Evolutionary conservation across 2,888 invertebrate genomes (phyloP), one percentile per base, ranked within the genome.

Genomic region (Acheta domesticus): DNA sequence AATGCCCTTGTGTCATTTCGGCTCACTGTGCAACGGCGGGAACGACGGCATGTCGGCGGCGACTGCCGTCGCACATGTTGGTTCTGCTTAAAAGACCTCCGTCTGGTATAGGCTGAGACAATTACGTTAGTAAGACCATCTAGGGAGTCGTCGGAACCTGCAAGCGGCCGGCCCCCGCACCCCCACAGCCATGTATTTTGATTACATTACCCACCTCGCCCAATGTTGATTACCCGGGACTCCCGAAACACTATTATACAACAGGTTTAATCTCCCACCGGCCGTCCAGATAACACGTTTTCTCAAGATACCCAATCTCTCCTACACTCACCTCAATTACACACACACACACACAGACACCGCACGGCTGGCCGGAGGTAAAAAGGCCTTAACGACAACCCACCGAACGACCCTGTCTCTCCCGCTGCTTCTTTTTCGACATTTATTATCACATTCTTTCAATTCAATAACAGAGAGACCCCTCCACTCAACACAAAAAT

Each of bases 271-370:
- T 62, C 62, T 62, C 62, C 62, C 14, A n/a, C 16, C 62, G 16
- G 62, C 62, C 62, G n/a, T 62, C 16, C 16, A 62, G 62, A 62
- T 62, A 62, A 62, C 62, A 62, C 62, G 62, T 62, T 62, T 62
- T 62, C 62, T 62, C n/a, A 62, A 62, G 62, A 62, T 62, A 62
- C 62, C 62, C 62, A 62, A 62, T 62, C 62, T 62, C 62, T 62
- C 62, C 62, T 19, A 62, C 62, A 62, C 62, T 62, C 62, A 62
- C 62, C 62, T 62, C 62, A 62, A 62, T 62, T 62, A 62, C 62
- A 5, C 62, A 62, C 14, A 19, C n/a, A 12, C 62, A 62, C n/a
- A 62, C 62, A 19, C 62, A 62, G 16, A 62, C 62, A 36, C 62
- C 11, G 8, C 14, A 1, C 62, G 11, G 12, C 4, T 2, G n/a